Base-by-base conservation (phyloP, 2,888 invertebrate species). In the Calameuta idolon region DNA sequence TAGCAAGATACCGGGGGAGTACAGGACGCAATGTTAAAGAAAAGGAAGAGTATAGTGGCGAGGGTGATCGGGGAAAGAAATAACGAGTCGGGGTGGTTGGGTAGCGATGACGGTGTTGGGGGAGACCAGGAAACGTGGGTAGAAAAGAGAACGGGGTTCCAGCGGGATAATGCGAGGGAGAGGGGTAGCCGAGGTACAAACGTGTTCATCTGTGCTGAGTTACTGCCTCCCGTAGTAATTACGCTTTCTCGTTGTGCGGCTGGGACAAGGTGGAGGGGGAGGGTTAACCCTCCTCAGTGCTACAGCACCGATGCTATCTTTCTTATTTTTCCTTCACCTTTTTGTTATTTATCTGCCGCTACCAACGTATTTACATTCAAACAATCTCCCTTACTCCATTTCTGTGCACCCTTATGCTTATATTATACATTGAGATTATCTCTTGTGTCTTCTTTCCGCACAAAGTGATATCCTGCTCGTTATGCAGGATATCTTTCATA, bases 211-310 rank as follows among this genome's bases (percentile, higher is more conserved):
- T 83, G 85, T 85, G 82, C 82, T 81, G 82, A 82, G 81, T 84
- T 82, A 81, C 81, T 80, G 78, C 81, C 81, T 83, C 81, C 81
- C 81, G 79, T 81, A 82, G 85, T 87, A 89, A 89, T 87, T 87
- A 89, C 85, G 83, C 84, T 89, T 84, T 85, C 83, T 82, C 86
- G 80, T 84, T 82, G 81, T 81, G 81, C 81, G 79, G 82, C 82
- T 78, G 74, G 77, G 2, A 33, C 33, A 3, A 9, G 69, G 0
- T 4, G 23, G 2, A 1, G 4, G 5, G 23, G 40, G 15, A 15
- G 23, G 9, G 23, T 9, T 55, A 23, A 55, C 55, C 71, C 71
- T 33, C 31, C 33, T 71, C 71, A 15, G 33, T 71, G 34, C 71
- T 34, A 33, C 71, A 34, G 71, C 31, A 71, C 31, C 33, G 71